A percentile compares a stretch with the other conserved stretches of the same genome.
Evolutionary conservation across 1,140 invertebrate genomes (phyloP).

Genomic region (Pygmarrhopalites habei): DNA sequence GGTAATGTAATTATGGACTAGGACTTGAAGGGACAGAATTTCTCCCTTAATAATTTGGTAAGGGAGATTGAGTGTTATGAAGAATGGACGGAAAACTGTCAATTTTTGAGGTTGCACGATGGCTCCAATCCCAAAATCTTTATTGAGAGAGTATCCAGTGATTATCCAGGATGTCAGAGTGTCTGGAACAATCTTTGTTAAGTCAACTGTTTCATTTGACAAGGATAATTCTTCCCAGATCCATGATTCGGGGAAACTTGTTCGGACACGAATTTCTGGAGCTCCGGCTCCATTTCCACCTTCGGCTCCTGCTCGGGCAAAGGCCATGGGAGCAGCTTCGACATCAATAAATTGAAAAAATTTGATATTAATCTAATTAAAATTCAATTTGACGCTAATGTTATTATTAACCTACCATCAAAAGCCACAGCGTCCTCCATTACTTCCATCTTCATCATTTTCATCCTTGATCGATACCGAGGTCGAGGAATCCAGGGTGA

Average conservation of each 20-base stretch:
- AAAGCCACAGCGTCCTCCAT: neutral
- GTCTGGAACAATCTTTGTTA: conserved; percentile 63
- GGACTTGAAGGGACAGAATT: conserved; percentile 53
- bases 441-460: neutral
- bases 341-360: too few species aligned
- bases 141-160: conserved; percentile 83
- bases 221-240: conserved; percentile 49
- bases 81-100: conserved; percentile 28
- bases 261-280: conserved; percentile 12
- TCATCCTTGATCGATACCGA: neutral
- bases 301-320: neutral
- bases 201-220: conserved; percentile 47
- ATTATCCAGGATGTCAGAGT: conserved; percentile 88
- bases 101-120: neutral
- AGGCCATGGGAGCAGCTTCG: neutral
- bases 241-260: conserved; percentile 44
- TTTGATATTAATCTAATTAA: too few species aligned
- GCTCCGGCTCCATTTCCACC: neutral
- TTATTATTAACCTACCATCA: too few species aligned
- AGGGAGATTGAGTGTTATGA: conserved; percentile 28
- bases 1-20: conserved; percentile 63
- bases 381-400: too few species aligned
- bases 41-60: conserved; percentile 35
- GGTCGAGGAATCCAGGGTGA: neutral
- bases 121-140: conserved; percentile 51